Conservation (phyloP, 2,113 vertebrate species). For the Bambusicola thoracicus region DNA sequence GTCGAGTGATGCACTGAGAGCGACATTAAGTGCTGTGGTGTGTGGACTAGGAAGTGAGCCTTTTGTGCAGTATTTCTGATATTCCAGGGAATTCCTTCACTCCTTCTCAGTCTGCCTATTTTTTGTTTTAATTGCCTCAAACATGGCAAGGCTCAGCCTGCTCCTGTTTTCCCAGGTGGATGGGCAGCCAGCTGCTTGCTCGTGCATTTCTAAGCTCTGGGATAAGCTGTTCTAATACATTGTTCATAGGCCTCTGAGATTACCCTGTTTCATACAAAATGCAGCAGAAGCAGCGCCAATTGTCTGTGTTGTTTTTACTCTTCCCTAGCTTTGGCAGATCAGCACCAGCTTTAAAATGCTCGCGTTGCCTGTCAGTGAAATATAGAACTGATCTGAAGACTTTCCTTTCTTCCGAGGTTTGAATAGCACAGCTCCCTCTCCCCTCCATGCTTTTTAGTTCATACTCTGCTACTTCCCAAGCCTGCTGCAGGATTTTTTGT, state of each 20-base stretch:
- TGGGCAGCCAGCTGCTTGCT: conserved; percentile 29
- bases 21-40: neutral
- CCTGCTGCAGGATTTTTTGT: neutral
- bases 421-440: neutral
- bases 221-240: neutral
- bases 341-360: neutral
- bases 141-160: neutral
- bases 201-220: neutral
- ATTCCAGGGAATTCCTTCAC: neutral
- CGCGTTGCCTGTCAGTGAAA: neutral
- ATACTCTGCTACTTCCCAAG: neutral
- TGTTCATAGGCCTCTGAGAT: neutral
- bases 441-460: neutral
- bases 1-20: neutral
- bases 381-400: neutral
- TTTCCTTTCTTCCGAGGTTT: neutral
- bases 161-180: neutral
- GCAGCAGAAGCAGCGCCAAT: neutral
- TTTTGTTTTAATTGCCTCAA: conserved; percentile 12
- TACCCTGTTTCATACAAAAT: neutral
- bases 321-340: neutral
- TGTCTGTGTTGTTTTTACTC: neutral
- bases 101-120: neutral
- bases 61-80: neutral
- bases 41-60: neutral